Evolutionary conservation across 2,113 vertebrate species (phyloP).

Genomic region (Dolichotis patagonum): DNA sequence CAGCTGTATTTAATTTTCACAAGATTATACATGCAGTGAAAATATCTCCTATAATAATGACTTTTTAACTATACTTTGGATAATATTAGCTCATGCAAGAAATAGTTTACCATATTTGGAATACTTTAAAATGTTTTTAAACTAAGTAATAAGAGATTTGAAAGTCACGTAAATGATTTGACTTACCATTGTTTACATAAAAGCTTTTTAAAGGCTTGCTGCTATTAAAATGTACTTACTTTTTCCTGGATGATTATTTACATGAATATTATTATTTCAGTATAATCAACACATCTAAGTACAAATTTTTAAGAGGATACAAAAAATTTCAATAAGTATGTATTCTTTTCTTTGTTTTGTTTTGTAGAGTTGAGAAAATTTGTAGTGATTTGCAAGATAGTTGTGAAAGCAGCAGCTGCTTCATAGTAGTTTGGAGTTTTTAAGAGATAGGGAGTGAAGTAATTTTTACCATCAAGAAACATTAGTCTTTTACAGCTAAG

Average conservation of each 20-base stretch:
- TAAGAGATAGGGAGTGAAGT: neutral
- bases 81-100: conserved; percentile 1
- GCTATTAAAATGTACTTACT: conserved; percentile 17
- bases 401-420: neutral
- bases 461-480: neutral
- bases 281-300: conserved; percentile 15
- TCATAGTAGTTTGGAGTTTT: conserved; percentile 30
- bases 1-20: neutral
- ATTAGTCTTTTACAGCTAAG: neutral
- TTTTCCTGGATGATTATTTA: neutral
- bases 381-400: neutral
- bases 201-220: conserved; percentile 13
- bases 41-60: neutral
- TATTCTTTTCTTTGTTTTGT: neutral
- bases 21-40: neutral
- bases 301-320: neutral
- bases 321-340: conserved; percentile 15
- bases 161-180: neutral
- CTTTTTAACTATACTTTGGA: neutral
- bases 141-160: conserved; percentile 15
- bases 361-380: conserved; percentile 6
- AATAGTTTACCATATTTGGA: conserved; percentile 35
- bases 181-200: neutral
- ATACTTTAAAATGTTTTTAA: conserved; percentile 8
- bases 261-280: neutral